A percentile compares a stretch with the other conserved stretches of the same genome.
phyloP scores from a whole-genome alignment of 2,888 invertebrate species.

The Platycheirus rosarum region DNA sequence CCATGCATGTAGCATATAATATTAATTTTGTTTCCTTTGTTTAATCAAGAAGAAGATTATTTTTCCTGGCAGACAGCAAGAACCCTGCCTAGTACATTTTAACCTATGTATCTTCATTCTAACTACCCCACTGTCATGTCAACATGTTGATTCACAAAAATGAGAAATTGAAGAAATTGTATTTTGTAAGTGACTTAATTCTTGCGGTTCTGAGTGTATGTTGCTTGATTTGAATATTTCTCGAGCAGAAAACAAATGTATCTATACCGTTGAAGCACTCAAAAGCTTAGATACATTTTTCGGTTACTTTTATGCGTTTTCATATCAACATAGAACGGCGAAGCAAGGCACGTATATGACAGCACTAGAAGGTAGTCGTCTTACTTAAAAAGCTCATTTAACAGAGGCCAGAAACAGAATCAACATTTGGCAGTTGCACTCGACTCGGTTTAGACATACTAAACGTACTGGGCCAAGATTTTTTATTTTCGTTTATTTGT shows the following conservation, averaged over 20 bases:
- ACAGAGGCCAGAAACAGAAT: neutral
- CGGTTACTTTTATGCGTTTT: neutral
- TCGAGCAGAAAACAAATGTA: constrained; percentile 4
- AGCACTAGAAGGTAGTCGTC: too few species aligned
- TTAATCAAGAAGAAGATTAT: too few species aligned
- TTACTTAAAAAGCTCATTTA: neutral
- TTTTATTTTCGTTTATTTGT: constrained; percentile 5
- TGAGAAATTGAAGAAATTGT: neutral
- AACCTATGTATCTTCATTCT: too few species aligned
- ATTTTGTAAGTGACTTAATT: neutral
- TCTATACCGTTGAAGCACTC: neutral
- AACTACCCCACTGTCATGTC: too few species aligned
- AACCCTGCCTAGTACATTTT: too few species aligned
- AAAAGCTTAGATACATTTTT: constrained; percentile 16
- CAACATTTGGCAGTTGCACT: neutral
- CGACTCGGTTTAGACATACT: neutral
- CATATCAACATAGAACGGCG: constrained; percentile 1
- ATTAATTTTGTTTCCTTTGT: too few species aligned
- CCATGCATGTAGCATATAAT: too few species aligned
- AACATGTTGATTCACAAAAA: too few species aligned
- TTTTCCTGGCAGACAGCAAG: too few species aligned
- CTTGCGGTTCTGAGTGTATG: neutral
- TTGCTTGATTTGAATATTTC: constrained; percentile 21
- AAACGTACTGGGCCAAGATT: constrained; percentile 8
- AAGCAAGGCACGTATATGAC: neutral